Percentiles rank a stretch among this genome's conserved stretches.
Evolutionary conservation across 2,888 invertebrate species (phyloP).

Genomic region (Furcula furcula): DNA sequence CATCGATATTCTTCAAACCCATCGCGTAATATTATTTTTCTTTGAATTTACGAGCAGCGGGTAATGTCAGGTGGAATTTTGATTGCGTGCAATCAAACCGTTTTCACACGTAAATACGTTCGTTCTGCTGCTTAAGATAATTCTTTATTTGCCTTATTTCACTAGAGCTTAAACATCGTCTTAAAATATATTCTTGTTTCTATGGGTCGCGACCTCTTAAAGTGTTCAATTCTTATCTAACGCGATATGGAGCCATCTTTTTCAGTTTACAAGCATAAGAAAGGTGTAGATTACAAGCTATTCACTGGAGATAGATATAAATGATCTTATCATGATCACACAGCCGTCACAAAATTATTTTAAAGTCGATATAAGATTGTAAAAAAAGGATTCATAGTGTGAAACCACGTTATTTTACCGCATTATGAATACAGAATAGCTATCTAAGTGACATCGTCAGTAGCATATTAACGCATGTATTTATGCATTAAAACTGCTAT

Average conservation of each 20-base stretch:
- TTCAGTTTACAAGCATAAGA: slow-evolving; percentile 9
- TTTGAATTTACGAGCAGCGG: slow-evolving; percentile 39
- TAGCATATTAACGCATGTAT: slow-evolving; percentile 17
- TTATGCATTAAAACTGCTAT: slow-evolving; percentile 9
- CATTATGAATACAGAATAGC: slow-evolving; percentile 11
- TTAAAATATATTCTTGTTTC: slow-evolving; percentile 12
- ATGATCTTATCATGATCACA: slow-evolving; percentile 12
- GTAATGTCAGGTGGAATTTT: slow-evolving; percentile 33
- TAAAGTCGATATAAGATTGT: background rate
- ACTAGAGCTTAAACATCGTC: too few species aligned
- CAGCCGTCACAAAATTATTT: background rate
- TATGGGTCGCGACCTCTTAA: slow-evolving; percentile 14
- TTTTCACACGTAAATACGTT: slow-evolving; percentile 17
- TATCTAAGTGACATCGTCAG: slow-evolving; percentile 6
- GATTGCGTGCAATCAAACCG: slow-evolving; percentile 30
- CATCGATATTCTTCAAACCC: slow-evolving; percentile 40
- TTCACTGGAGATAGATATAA: slow-evolving; percentile 19
- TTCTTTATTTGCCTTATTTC: too few species aligned
- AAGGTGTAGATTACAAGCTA: slow-evolving; percentile 15
- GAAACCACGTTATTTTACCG: slow-evolving; percentile 8
- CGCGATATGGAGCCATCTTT: slow-evolving; percentile 14
- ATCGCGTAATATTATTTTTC: slow-evolving; percentile 37
- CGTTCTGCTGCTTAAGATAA: background rate
- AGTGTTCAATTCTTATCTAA: slow-evolving; percentile 14
- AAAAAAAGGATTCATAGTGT: background rate